phyloP scores from a whole-genome alignment of 2,888 invertebrate species.

The Drosophila colorata region DNA sequence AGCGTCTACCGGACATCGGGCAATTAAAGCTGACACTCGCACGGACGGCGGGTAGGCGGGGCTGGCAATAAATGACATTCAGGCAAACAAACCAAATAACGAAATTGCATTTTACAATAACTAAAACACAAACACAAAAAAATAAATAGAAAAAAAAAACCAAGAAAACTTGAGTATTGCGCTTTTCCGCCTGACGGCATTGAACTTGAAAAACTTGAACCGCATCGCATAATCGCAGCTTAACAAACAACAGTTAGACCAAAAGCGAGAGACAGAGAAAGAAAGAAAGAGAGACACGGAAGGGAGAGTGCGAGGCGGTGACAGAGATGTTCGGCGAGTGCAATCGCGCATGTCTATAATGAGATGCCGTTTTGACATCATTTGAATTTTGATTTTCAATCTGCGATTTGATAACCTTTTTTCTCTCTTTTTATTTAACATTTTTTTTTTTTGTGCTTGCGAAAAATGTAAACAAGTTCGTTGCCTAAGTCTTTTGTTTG shows the following conservation, averaged over 20 bases:
- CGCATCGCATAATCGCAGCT: slow-evolving; percentile 23
- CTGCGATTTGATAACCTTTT: slow-evolving; percentile 71
- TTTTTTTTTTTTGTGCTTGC: slow-evolving; percentile 54
- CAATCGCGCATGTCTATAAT: slow-evolving; percentile 52
- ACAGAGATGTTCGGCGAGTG: neutral
- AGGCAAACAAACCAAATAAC: slow-evolving; percentile 67
- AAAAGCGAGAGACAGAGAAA: slow-evolving; percentile 1
- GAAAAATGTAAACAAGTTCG: slow-evolving; percentile 78
- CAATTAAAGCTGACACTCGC: slow-evolving; percentile 67
- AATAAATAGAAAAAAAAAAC: slow-evolving; percentile 29
- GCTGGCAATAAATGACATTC: slow-evolving; percentile 27
- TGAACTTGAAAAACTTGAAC: slow-evolving; percentile 76
- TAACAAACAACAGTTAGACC: slow-evolving; percentile 5
- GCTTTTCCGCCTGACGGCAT: slow-evolving; percentile 77
- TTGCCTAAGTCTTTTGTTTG: slow-evolving; percentile 79
- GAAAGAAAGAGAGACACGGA: neutral
- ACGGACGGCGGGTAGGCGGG: slow-evolving; percentile 7
- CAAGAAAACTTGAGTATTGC: slow-evolving; percentile 34
- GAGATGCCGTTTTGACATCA: slow-evolving; percentile 71
- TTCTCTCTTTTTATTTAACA: slow-evolving; percentile 12
- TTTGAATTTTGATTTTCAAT: slow-evolving; percentile 48
- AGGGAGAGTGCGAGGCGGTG: neutral
- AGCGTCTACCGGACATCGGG: slow-evolving; percentile 27
- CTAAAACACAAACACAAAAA: slow-evolving; percentile 8
- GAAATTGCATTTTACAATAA: slow-evolving; percentile 73